Evolutionary conservation across 2,888 invertebrate species (phyloP).

Genomic region (Agrochola litura): DNA sequence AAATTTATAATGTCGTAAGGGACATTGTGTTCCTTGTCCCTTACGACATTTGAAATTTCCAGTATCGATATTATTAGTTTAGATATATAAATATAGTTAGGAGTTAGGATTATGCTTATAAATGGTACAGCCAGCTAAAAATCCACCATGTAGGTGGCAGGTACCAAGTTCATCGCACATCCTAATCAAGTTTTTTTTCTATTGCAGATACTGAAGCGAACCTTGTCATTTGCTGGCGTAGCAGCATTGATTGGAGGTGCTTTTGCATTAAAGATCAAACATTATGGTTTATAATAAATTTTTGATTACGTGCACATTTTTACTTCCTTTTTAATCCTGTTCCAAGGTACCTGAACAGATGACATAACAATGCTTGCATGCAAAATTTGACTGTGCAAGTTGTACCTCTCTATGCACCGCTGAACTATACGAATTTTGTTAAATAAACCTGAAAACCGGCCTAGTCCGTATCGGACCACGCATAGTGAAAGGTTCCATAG

Average conservation of each 20-base stretch:
- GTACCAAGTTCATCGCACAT: not conserved
- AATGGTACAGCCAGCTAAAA: not conserved
- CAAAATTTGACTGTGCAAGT: not conserved
- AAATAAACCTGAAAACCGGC: not conserved
- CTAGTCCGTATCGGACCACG: too few species aligned
- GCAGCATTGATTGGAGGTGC: slow-evolving; percentile 44
- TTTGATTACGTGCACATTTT: not conserved
- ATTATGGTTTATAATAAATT: slow-evolving; percentile 25
- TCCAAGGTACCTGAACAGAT: not conserved
- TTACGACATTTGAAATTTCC: too few species aligned
- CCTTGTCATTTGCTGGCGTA: slow-evolving; percentile 47
- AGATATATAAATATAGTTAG: too few species aligned
- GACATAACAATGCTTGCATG: not conserved
- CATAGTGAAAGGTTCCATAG: too few species aligned
- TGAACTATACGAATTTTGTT: not conserved
- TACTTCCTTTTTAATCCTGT: not conserved
- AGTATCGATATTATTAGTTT: too few species aligned
- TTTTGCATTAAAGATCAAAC: slow-evolving; percentile 35
- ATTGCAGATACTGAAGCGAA: slow-evolving; percentile 71
- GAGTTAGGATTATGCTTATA: too few species aligned
- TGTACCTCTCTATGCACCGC: too few species aligned
- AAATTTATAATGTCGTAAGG: too few species aligned
- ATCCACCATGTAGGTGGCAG: not conserved
- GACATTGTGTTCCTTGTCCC: too few species aligned
- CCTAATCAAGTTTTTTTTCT: not conserved